These are phyloP conservation scores for Nudaria mundana DNA, from an alignment of 2,888 invertebrate species.

Conservation along the genomic window DNA sequence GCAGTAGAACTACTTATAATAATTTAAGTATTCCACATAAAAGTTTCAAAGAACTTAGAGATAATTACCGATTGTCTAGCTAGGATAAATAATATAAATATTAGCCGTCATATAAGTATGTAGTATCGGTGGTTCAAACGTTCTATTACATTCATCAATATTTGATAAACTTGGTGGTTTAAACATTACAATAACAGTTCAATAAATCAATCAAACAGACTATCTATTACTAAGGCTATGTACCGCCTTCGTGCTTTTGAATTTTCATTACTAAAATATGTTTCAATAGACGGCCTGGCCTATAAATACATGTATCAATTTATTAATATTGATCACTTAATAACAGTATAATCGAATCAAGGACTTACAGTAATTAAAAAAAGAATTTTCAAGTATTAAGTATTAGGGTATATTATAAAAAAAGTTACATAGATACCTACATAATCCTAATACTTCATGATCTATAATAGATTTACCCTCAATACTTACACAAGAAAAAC, in stretches of 20 bases:
- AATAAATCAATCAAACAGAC: not conserved
- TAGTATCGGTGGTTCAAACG: too few species aligned
- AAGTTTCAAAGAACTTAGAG: too few species aligned
- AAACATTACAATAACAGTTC: not conserved
- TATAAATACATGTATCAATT: constrained; percentile 5
- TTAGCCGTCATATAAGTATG: too few species aligned
- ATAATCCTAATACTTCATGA: constrained; percentile 43
- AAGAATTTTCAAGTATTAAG: too few species aligned
- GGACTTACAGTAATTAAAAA: constrained; percentile 13
- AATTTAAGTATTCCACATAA: too few species aligned
- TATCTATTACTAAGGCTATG: not conserved
- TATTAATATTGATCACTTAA: constrained; percentile 5
- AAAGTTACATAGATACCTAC: too few species aligned
- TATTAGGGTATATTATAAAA: too few species aligned
- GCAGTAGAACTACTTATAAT: too few species aligned
- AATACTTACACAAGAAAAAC: constrained; percentile 61
- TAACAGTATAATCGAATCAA: constrained; percentile 10
- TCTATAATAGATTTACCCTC: constrained; percentile 69
- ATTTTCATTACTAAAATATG: constrained; percentile 1
- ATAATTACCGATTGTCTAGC: too few species aligned
- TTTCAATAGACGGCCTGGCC: constrained; percentile 1
- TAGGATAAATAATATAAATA: too few species aligned
- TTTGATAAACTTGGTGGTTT: too few species aligned
- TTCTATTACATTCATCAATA: too few species aligned
- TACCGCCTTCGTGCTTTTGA: not conserved